Percentiles rank a stretch among this genome's conserved stretches.
Conservation (phyloP, 2,797 vertebrate genomes). For the Erethizon dorsatum region DNA sequence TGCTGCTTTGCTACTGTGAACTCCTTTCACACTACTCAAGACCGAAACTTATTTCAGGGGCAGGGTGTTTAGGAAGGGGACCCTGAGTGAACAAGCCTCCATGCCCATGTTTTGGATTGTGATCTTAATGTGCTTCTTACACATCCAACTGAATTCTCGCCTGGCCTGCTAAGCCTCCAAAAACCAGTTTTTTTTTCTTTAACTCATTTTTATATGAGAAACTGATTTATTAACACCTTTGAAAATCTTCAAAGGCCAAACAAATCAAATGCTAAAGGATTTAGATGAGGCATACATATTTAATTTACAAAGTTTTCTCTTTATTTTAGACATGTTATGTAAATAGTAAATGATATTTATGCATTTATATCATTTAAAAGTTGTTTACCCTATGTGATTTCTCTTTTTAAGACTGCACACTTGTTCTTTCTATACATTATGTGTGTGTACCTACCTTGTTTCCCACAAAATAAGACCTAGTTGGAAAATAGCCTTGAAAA, state of each 20-base stretch:
- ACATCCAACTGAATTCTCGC: not conserved
- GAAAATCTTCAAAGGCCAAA: slow-evolving; percentile 30
- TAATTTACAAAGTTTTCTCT: slow-evolving; percentile 45
- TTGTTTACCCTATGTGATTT: not conserved
- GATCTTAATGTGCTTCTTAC: not conserved
- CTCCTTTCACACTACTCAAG: not conserved
- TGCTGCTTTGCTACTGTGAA: not conserved
- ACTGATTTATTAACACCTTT: not conserved
- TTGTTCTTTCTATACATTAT: not conserved
- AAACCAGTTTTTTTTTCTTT: not conserved
- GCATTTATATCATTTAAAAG: not conserved
- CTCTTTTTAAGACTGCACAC: not conserved
- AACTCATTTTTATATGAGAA: slow-evolving; percentile 12
- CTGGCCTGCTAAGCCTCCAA: slow-evolving; percentile 11
- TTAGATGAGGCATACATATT: not conserved
- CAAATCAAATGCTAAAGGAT: not conserved
- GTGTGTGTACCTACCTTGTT: not conserved
- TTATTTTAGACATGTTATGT: not conserved
- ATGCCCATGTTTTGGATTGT: not conserved
- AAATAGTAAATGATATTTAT: not conserved
- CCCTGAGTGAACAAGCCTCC: accelerated
- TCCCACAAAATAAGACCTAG: not conserved
- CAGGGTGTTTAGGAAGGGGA: not conserved
- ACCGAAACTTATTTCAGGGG: not conserved
- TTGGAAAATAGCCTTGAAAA: not conserved